phyloP scores from a whole-genome alignment of 2,113 vertebrate genomes.

The Regulus satrapa region DNA sequence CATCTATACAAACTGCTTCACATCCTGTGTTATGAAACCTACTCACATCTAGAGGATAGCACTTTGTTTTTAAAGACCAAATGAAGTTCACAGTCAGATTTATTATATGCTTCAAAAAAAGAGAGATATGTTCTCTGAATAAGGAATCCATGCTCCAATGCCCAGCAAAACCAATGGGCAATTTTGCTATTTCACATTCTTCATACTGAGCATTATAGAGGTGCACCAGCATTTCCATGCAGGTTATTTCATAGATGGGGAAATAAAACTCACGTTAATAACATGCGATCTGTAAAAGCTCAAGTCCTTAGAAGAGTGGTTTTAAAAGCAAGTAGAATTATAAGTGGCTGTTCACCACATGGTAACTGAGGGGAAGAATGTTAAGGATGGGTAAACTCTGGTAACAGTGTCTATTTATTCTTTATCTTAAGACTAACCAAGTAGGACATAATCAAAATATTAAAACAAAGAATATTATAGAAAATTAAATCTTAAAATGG shows the following conservation, averaged over 20 bases:
- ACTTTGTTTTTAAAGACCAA: constrained; percentile 42
- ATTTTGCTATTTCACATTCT: not conserved
- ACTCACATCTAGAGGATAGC: not conserved
- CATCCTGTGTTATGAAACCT: not conserved
- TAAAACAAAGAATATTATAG: constrained; percentile 12
- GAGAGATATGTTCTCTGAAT: not conserved
- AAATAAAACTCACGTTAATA: not conserved
- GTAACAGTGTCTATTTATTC: not conserved
- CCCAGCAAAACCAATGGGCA: not conserved
- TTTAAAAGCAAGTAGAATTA: not conserved
- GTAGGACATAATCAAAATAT: not conserved
- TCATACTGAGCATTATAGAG: not conserved
- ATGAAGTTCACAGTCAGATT: constrained; percentile 42
- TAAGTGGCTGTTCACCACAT: not conserved
- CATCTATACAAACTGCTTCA: not conserved
- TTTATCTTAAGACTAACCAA: not conserved
- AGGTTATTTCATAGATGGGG: not conserved
- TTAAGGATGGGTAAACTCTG: not conserved
- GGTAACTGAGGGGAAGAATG: not conserved
- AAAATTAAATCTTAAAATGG: not conserved
- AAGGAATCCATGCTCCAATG: not conserved
- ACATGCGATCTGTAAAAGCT: not conserved
- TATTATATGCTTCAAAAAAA: constrained; percentile 14
- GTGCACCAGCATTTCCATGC: not conserved
- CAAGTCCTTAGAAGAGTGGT: not conserved